Conservation (phyloP, 2,113 vertebrate species). For the Artemisiospiza belli region DNA sequence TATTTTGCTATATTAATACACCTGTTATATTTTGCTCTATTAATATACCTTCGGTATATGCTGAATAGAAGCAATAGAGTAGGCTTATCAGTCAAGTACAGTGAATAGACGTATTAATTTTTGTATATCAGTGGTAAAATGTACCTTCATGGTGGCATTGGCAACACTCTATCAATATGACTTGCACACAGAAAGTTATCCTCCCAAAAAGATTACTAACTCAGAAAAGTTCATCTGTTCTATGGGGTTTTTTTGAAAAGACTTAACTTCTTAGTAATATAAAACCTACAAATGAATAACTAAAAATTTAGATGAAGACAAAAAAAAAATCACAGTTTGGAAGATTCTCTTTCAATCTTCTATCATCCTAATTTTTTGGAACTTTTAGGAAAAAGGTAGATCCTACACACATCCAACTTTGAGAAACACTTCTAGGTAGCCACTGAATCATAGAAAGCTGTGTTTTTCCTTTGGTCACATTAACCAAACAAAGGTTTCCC, state of each 20-base stretch:
- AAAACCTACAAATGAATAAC: background rate
- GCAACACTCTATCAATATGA: fast-evolving
- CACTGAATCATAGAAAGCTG: background rate
- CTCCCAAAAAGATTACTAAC: background rate
- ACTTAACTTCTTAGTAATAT: background rate
- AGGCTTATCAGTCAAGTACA: background rate
- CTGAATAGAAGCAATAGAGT: background rate
- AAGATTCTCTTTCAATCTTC: background rate
- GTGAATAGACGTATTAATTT: background rate
- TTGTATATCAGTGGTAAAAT: background rate
- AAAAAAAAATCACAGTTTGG: background rate
- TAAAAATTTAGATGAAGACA: background rate
- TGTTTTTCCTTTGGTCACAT: background rate
- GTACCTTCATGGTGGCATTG: background rate
- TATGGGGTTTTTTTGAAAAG: background rate
- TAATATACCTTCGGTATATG: background rate
- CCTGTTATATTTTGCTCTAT: background rate
- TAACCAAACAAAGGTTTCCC: background rate
- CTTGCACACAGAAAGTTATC: background rate
- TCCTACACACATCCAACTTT: background rate
- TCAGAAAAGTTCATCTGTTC: background rate
- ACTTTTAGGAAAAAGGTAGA: background rate
- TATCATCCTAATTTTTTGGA: background rate
- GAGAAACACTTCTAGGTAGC: background rate
- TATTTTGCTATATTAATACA: background rate